Base-by-base conservation (phyloP, 2,888 invertebrate genomes). In the Eretmocerus hayati region DNA sequence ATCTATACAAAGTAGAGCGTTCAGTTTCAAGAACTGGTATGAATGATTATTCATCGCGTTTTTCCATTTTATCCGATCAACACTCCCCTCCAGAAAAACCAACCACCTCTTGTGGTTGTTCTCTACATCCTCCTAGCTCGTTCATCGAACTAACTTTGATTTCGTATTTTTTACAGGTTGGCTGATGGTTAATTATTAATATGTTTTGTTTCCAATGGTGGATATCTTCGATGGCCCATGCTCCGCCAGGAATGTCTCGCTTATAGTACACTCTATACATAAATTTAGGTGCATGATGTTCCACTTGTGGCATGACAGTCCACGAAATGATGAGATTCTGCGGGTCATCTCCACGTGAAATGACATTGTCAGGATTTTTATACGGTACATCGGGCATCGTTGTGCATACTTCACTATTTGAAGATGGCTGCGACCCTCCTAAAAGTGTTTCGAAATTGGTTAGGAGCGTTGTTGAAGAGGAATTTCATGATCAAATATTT, bases 221-320 rank as follows among this genome's bases (percentile, higher is more conserved):
- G 48, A 94, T 83, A 58, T 86, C 84, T 54, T 79, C 78, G 55
- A 80, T 78, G 55, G 74, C 76, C 83, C 86, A 89, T 9, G 75
- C 70, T 59, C 81, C 79, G 1, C 85, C 86, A 0, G 83, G 78
- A 59, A 87, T 85, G 67, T 89, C 86, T 46, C 85, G 81, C 57
- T 85, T 85, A 81, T 88, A 95, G 58, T 82, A 85, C 20, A 97
- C 87, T 51, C 85, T 79, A 74, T 99, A 99, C 68, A 86, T 85
- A 75, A 99, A 97, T 37, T 85, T 85, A 1, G 90, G 91, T 0
- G 88, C 97, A 75, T 97, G 94, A 75, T 97, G 96, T 64, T 97
- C 94, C 58, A 96, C 90, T 72, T 90, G 84, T 0, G 92, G 87
- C 95, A 99, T 96, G 60, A 86, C 86, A 62, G 93, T 90, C 97